Evolutionary conservation across 2,888 invertebrate genomes (phyloP).

Genomic region (Uloborus plumipes): DNA sequence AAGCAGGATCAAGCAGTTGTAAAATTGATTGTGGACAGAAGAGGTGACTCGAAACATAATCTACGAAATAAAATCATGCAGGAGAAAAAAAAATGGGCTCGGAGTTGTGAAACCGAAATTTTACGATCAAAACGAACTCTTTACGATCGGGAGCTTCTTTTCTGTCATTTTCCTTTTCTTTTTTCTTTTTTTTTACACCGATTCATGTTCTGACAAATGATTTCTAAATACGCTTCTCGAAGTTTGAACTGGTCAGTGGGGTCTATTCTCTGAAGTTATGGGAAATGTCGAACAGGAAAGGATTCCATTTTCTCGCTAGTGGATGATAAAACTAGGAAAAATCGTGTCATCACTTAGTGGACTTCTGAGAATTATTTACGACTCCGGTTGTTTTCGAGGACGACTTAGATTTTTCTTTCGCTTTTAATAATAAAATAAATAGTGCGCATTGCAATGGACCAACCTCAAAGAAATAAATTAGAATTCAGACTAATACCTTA

Average conservation of each 20-base stretch:
- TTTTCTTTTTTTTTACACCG: slow-evolving; percentile 31
- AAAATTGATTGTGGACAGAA: slow-evolving; percentile 41
- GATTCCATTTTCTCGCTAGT: slow-evolving; percentile 28
- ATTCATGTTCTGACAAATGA: slow-evolving; percentile 60
- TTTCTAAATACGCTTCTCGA: slow-evolving; percentile 60
- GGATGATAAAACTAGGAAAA: slow-evolving; percentile 39
- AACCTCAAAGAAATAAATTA: too few species aligned
- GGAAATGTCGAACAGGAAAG: slow-evolving; percentile 1
- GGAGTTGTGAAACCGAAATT: slow-evolving; percentile 60
- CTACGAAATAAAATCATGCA: slow-evolving; percentile 39
- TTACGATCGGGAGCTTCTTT: slow-evolving; percentile 36
- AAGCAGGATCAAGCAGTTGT: slow-evolving; percentile 53
- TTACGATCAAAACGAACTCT: slow-evolving; percentile 44
- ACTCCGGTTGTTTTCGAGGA: slow-evolving; percentile 2
- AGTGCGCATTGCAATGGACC: too few species aligned
- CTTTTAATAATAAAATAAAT: too few species aligned
- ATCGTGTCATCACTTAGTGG: slow-evolving; percentile 51
- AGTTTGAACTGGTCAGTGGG: slow-evolving; percentile 30
- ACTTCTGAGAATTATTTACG: slow-evolving; percentile 38
- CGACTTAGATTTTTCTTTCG: too few species aligned
- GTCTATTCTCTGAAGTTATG: slow-evolving; percentile 26
- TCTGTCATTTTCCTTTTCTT: slow-evolving; percentile 25
- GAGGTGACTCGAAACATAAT: slow-evolving; percentile 47
- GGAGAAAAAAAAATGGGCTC: slow-evolving; percentile 9
- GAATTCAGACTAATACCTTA: too few species aligned